Base-by-base conservation (phyloP, 1,140 invertebrate genomes). In the Frieseomelitta varia region DNA sequence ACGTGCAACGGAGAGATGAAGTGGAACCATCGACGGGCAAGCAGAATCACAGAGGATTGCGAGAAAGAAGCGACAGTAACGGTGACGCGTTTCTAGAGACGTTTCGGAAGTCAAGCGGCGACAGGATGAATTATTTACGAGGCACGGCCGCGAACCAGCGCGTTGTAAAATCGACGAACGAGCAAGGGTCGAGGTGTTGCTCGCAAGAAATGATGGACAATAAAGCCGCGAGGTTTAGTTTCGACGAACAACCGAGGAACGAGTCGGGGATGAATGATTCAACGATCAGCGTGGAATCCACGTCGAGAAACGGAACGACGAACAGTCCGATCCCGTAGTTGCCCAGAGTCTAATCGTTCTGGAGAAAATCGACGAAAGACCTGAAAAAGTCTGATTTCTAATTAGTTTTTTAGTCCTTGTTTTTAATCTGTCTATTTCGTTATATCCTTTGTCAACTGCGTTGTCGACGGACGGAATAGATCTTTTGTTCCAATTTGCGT, bases 181-280 rank as follows among this genome's bases (percentile, higher is more conserved):
- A 12, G n/a, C 8, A 53, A 15, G 12, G 10, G 6, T 4, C 27
- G 47, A 56, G 21, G 15, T 69, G 51, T 63, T 81, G 30, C 63
- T 63, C 8, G 39, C n/a, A 58, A 19, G n/a, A 65, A 10, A 11
- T 30, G n/a, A 14, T 58, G 17, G 27, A 55, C n/a, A 74, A 34
- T 14, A 74, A 55, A 10, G 27, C 12, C 0, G 3, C 68, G 3
- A 53, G 19, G 10, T 17, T n/a, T 51, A 17, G 30, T 24, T 58
- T 11, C 27, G 30, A 34, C 2, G 73, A 58, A 39, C 27, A 21
- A 8, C 11, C 30, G 4, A 19, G 14, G 8, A 6, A n/a, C 15
- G 51, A 19, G 30, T n/a, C 65, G 63, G 47, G 19, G n/a, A 19
- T 58, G 15, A 80, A 80, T 80, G 71, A 80, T 80, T 80, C 78